Evolutionary conservation across 2,888 invertebrate genomes (phyloP), one percentile per base, ranked within the genome.

Genomic region (Chloroclysta siterata): DNA sequence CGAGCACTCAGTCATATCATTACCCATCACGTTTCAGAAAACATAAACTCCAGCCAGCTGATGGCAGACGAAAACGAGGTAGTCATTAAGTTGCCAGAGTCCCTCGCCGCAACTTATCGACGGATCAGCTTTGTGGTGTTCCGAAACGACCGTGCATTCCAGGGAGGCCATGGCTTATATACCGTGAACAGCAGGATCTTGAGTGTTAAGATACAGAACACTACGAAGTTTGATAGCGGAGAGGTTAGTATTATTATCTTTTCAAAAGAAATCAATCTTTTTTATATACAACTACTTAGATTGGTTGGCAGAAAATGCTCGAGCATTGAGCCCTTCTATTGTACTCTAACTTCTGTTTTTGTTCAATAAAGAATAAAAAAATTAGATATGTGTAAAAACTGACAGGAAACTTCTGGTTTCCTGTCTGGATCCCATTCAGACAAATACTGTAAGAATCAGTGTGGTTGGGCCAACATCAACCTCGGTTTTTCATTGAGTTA

Each of bases 51-150:
- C 0, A 72, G 79, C 0, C 76, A 81, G 5, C 71, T 93, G 13
- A 73, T 73, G 10, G 44, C 79, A 0, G 80, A 76, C 8, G 63
- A 65, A 1, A 92, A 79, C 56, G 93, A 92, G 41, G 88, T 88
- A 0, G 87, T 93, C 33, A 87, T 93, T 0, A 77, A 83, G 13
- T 76, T 93, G 4, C 93, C 93, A 0, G 74, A 72, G 15, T 89
- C 89, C 0, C 81, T 92, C 14, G 72, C 82, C 0, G 71, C 70
- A 6, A 71, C 83, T 0, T 55, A 77, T 0, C 79, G 84, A 0
- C 84, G 93, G 17, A 81, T 93, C 73, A 92, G 92, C 68, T 93
- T 93, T 77, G 88, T 93, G 10, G 87, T 90, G 53, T 93, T 93
- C 77, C 78, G 91, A 2, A 92, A 88, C 69, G 90, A 92, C 69